phyloP scores from a whole-genome alignment of 2,888 invertebrate genomes.

The Plagodis dolabraria region DNA sequence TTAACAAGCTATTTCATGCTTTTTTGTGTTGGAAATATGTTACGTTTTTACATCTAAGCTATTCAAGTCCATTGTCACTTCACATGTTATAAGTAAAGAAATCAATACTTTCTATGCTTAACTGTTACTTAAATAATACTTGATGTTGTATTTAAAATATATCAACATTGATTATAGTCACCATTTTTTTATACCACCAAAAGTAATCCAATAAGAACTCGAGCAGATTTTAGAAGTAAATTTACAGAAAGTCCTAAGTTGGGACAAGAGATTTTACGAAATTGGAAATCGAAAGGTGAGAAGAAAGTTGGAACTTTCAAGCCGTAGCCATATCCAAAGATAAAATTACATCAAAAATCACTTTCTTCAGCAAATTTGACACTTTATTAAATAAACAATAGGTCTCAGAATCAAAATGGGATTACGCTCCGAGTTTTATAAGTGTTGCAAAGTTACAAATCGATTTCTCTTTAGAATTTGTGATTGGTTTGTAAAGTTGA shows the following conservation, averaged over 20 bases:
- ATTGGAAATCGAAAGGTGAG: conserved; percentile 39
- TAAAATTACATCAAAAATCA: conserved; percentile 27
- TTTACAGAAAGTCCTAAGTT: conserved; percentile 35
- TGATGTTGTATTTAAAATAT: too few species aligned
- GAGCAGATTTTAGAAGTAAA: conserved; percentile 20
- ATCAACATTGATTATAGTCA: too few species aligned
- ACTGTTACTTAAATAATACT: too few species aligned
- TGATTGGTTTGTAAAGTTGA: conserved; percentile 34
- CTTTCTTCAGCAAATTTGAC: conserved; percentile 18
- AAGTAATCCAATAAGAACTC: conserved; percentile 25
- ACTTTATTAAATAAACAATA: conserved; percentile 26
- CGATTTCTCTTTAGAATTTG: conserved; percentile 29
- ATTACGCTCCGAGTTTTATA: conserved; percentile 16
- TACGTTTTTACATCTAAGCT: too few species aligned
- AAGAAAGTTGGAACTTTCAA: conserved; percentile 35
- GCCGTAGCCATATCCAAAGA: conserved; percentile 26
- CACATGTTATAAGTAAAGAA: too few species aligned
- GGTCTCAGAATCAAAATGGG: conserved; percentile 18
- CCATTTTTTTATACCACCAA: too few species aligned
- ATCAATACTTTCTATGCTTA: too few species aligned
- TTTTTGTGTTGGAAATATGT: too few species aligned
- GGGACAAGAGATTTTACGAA: conserved; percentile 39
- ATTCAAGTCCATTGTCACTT: too few species aligned
- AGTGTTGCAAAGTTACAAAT: conserved; percentile 26
- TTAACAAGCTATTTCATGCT: too few species aligned